Evolutionary conservation across 2,888 invertebrate species (phyloP), one percentile per base, ranked within the genome.

Genomic region (Neoascia interrupta): DNA sequence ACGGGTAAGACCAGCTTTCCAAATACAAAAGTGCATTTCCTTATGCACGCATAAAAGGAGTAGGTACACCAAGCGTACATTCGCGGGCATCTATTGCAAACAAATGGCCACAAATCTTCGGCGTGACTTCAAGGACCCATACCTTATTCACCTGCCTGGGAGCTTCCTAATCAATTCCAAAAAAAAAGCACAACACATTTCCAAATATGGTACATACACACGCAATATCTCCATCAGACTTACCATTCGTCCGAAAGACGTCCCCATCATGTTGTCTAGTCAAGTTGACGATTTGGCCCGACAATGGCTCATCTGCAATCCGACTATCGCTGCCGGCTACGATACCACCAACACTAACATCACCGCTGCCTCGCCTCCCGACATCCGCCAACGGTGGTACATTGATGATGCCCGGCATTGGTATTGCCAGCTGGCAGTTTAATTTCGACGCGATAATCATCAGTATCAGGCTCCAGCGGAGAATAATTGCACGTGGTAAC

Each of bases 181-280:
- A 66, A 54, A 56, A 11, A 61, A 60, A 72, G 31, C 11, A 41
- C 21, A 8, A 5, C 28, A 8, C 16, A 19, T n/a, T n/a, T n/a
- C n/a, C n/a, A n/a, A n/a, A n/a, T n/a, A n/a, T n/a, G n/a, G n/a
- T n/a, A n/a, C 41, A 43, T 13, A 2, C 21, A 5, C 10, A 6
- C 37, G 15, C 15, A 6, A 11, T 6, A 3, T 31, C 3, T 8
- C 3, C 10, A 16, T 6, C 23, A 16, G 56, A 85, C 86, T 87
- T 83, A 89, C 89, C 89, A 82, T 83, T 86, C 39, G 88, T 86
- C 72, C 84, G 85, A 83, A 89, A 89, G 51, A 88, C 82, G 84
- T 89, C 89, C 64, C 89, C 88, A 80, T 88, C 88, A 84, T 89
- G 87, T 82, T 88, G 88, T 82, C 89, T 84, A 41, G 89, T 88